Base-by-base conservation (phyloP, 1,140 invertebrate species). In the Musca vetustissima region DNA sequence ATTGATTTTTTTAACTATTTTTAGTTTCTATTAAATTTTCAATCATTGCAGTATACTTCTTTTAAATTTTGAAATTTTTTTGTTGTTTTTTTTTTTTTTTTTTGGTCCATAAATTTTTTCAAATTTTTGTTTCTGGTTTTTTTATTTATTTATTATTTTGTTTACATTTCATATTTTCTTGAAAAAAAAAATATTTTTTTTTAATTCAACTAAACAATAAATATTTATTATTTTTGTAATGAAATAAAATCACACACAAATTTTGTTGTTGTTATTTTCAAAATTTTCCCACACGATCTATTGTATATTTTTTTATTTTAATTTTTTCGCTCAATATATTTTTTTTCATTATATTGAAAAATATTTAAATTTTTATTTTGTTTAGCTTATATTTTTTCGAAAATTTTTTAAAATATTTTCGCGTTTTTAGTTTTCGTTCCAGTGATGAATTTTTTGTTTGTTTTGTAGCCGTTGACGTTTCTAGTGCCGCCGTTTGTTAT, bases 271-370 rank as follows among this genome's bases (percentile, higher is more conserved):
- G 8, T 28, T 28, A 28, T 43, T 43, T 43, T 43, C 36, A 43
- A 43, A 43, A 43, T 9, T 4, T 28, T 28, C 28, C 3, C 28
- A 28, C 28, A 28, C 28, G 28, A 43, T 43, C 13, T 43, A 43
- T 43, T 13, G 6, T 43, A 7, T 13, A 11, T 32, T 3, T 32
- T 32, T 32, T 32, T 32, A 4, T 32, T 53, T 53, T 24, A 22
- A 22, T 53, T 53, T 55, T 22, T 55, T 55, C n/a, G n/a, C n/a
- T n/a, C n/a, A n/a, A n/a, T n/a, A 4, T 55, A 28, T 59, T 59
- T 1, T 59, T 59, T 59, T 15, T 25, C 3, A 55, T 55, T 57
- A 28, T 6, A n/a, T 59, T 59, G 25, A 15, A 52, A 19, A 52
- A 19, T n/a, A n/a, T n/a, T n/a, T n/a, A n/a, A n/a, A n/a, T n/a